Conservation (phyloP, 2,888 invertebrate species). For the Amphipyra tragopoginis region DNA sequence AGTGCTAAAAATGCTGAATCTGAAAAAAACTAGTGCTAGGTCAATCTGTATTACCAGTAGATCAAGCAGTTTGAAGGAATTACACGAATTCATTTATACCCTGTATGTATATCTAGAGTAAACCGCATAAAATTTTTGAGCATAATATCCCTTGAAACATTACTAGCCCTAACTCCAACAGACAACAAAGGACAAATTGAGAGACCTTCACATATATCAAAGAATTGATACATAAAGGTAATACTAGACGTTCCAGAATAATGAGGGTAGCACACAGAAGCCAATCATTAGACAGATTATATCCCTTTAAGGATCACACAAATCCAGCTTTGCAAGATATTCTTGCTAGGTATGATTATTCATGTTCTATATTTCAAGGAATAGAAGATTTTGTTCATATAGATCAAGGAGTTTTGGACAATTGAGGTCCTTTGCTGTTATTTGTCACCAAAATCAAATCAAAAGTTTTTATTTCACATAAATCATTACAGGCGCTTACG, state of each 20-base stretch:
- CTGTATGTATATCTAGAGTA: too few species aligned
- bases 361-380: slow-evolving; percentile 9
- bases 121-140: too few species aligned
- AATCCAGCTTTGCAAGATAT: slow-evolving; percentile 6
- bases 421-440: too few species aligned
- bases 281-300: slow-evolving; percentile 22
- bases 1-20: too few species aligned
- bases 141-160: not conserved
- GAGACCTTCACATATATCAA: not conserved
- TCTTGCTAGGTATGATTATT: slow-evolving; percentile 1
- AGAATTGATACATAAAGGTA: slow-evolving; percentile 6
- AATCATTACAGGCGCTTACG: too few species aligned
- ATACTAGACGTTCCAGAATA: slow-evolving; percentile 15
- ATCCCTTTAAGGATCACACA: slow-evolving; percentile 20
- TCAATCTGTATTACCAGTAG: too few species aligned
- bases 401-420: not conserved
- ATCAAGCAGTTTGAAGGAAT: too few species aligned
- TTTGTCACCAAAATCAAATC: too few species aligned
- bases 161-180: not conserved
- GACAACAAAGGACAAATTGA: not conserved
- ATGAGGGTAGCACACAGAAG: slow-evolving; percentile 17
- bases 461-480: too few species aligned
- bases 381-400: not conserved
- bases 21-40: too few species aligned
- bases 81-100: too few species aligned